phyloP scores from a whole-genome alignment of 2,888 invertebrate genomes.

The Euplexia lucipara region DNA sequence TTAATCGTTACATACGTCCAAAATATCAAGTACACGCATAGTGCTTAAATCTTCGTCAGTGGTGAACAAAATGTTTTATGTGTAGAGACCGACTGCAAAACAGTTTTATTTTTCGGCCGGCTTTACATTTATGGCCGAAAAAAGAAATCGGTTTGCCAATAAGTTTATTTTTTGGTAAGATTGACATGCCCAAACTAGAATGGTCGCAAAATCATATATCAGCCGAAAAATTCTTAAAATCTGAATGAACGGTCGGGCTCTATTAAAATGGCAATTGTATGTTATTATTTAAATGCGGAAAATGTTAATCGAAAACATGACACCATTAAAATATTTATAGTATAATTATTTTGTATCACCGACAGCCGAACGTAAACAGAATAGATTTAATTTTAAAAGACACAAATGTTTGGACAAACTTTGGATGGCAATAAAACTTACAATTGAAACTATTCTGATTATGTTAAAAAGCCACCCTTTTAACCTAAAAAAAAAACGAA shows the following conservation, averaged over 20 bases:
- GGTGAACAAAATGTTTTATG: conserved; percentile 17
- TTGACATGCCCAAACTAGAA: too few species aligned
- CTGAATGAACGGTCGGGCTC: too few species aligned
- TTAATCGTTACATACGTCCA: too few species aligned
- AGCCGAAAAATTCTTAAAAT: too few species aligned
- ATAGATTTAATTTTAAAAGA: conserved; percentile 8
- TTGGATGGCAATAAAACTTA: conserved; percentile 16
- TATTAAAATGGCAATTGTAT: conserved; percentile 22
- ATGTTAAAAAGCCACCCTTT: conserved; percentile 3
- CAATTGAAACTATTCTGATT: conserved; percentile 26
- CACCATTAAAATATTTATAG: conserved; percentile 21
- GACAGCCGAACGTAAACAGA: conserved; percentile 23
- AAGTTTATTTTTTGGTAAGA: too few species aligned
- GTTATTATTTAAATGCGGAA: conserved; percentile 10
- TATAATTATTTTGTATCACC: conserved; percentile 25
- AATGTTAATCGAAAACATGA: conserved; percentile 32
- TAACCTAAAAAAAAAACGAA: not conserved
- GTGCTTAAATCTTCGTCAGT: not conserved
- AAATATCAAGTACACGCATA: not conserved
- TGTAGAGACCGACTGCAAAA: too few species aligned
- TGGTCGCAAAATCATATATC: too few species aligned
- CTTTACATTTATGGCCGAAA: too few species aligned
- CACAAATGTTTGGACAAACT: not conserved
- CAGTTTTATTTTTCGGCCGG: too few species aligned
- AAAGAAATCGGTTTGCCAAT: too few species aligned